Evolutionary conservation across 2,888 invertebrate genomes (phyloP).

Genomic region (Belgica antarctica): DNA sequence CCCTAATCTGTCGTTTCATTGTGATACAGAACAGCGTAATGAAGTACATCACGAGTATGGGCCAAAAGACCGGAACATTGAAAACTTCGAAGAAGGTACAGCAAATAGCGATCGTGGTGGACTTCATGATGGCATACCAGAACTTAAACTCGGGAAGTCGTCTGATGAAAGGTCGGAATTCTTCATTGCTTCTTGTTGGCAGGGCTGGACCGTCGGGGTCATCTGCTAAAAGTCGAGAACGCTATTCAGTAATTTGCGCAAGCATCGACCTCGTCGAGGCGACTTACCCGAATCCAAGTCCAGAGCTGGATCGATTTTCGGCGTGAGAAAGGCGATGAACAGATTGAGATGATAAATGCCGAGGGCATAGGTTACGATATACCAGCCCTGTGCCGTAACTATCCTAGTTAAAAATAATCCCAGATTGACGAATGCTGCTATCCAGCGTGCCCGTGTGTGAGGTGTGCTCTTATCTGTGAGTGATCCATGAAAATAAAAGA

Average conservation of each 20-base stretch:
- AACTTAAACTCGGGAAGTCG: slow-evolving; percentile 99
- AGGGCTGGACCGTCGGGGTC: slow-evolving; percentile 73
- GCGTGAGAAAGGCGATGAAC: slow-evolving; percentile 99
- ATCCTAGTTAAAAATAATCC: slow-evolving; percentile 76
- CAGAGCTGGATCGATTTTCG: slow-evolving; percentile 97
- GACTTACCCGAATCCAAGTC: slow-evolving; percentile 77
- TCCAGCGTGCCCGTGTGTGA: slow-evolving; percentile 76
- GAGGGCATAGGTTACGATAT: slow-evolving; percentile 97
- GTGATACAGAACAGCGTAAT: slow-evolving; percentile 97
- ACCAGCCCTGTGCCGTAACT: slow-evolving; percentile 94
- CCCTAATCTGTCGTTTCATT: slow-evolving; percentile 99
- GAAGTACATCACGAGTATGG: slow-evolving; percentile 99
- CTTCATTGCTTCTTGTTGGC: slow-evolving; percentile 92
- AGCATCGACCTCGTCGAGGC: slow-evolving; percentile 48
- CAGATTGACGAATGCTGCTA: slow-evolving; percentile 67
- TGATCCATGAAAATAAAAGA: too few relatives aligned
- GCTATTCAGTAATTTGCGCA: slow-evolving; percentile 42
- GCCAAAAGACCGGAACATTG: slow-evolving; percentile 99
- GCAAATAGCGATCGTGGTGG: slow-evolving; percentile 81
- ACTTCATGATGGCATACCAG: slow-evolving; percentile 96
- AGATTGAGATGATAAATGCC: slow-evolving; percentile 99
- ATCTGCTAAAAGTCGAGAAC: slow-evolving; percentile 52
- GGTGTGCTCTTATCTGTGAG: slow-evolving; percentile 89
- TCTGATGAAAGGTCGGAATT: slow-evolving; percentile 96
- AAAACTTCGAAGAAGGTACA: slow-evolving; percentile 97